A percentile compares a stretch with the other conserved stretches of the same genome.
Conservation (phyloP, 2,888 invertebrate genomes). For the Willowsia nigromaculata region DNA sequence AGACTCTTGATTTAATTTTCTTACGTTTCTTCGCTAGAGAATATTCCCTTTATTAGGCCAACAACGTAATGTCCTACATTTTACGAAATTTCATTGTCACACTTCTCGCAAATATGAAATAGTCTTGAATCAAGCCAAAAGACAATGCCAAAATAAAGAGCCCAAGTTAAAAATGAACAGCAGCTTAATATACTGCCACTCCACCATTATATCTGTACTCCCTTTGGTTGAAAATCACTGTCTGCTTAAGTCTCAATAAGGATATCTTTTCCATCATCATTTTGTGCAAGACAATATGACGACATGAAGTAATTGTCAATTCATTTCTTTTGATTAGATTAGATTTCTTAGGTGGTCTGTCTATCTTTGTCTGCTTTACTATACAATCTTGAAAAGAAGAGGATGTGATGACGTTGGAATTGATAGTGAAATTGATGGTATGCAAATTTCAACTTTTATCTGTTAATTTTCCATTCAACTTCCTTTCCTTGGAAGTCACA, state of each 20-base stretch:
- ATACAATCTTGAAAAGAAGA: not conserved
- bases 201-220: no score
- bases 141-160: constrained; percentile 32
- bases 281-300: not conserved
- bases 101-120: constrained; percentile 24
- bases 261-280: not conserved
- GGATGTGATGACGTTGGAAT: not conserved
- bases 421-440: no score
- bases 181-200: not conserved
- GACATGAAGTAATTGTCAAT: constrained; percentile 50
- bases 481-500: not conserved
- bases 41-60: constrained; percentile 4
- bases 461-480: not conserved
- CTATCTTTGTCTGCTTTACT: no score
- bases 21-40: not conserved
- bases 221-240: not conserved
- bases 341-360: not conserved
- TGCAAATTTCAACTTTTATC: no score
- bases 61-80: constrained; percentile 41
- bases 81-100: constrained; percentile 34
- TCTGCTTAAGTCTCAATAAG: not conserved
- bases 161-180: not conserved
- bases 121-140: constrained; percentile 13
- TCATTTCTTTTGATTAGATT: constrained; percentile 57
- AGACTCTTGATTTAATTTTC: not conserved